Percentiles rank a stretch among this genome's conserved stretches.
Conservation (phyloP, 2,113 vertebrate genomes). For the Illadopsis cleaveri region DNA sequence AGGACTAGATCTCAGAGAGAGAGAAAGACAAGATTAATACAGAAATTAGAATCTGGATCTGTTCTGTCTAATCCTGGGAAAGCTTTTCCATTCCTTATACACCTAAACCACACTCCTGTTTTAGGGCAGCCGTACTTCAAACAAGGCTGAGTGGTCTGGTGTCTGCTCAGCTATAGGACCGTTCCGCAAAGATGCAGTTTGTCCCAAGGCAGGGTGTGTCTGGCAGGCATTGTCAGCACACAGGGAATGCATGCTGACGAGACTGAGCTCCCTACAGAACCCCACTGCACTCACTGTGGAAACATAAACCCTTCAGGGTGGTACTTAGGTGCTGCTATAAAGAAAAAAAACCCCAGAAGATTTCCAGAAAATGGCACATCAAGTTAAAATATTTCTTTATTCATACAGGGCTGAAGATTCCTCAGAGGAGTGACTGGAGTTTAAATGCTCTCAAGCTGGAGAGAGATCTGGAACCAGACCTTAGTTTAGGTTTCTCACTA, state of each 20-base stretch:
- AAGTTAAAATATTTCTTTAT: background rate
- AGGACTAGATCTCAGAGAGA: background rate
- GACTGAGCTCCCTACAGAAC: background rate
- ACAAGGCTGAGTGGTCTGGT: background rate
- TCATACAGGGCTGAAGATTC: background rate
- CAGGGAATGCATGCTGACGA: background rate
- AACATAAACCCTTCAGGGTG: background rate
- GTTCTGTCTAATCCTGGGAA: background rate
- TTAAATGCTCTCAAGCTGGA: background rate
- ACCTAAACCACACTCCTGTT: background rate
- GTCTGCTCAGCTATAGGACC: rapidly evolving
- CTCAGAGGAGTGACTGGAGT: background rate
- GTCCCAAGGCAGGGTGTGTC: rapidly evolving
- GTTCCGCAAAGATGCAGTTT: background rate
- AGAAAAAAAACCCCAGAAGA: background rate
- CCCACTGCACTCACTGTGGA: rapidly evolving
- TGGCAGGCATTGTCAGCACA: background rate
- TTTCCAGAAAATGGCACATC: background rate
- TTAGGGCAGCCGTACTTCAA: background rate
- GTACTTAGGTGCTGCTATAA: background rate
- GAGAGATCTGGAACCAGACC: background rate
- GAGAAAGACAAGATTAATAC: background rate
- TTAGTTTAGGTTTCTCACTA: background rate
- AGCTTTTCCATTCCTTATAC: background rate
- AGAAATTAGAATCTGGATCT: background rate